Base-by-base conservation (phyloP, 2,797 vertebrate genomes). In the Hipposideros larvatus region DNA sequence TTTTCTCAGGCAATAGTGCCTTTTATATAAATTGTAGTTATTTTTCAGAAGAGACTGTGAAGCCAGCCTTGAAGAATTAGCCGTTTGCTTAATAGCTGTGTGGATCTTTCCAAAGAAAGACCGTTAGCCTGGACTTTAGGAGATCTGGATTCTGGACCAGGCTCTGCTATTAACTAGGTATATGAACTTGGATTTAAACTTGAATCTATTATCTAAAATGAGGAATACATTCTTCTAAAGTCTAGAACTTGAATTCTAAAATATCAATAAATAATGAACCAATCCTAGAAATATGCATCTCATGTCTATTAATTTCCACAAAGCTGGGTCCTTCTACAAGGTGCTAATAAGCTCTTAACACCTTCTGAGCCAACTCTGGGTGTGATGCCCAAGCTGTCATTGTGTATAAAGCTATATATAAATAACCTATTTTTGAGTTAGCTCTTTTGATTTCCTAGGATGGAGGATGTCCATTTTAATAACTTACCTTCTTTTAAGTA, bases 341-440 rank as follows among this genome's bases (percentile, higher is more conserved):
- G 73, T 93, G 68, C 71, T 96, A 95, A 84, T 88, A 75, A 91
- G 46, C 63, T 89, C 31, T 86, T 97, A 77, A 82, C 82, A 95
- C 85, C 43, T 61, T 96, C 68, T 41, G 22, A 87, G 43, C 51
- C 88, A 78, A 2, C 84, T 95, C 34, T 77, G 53, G 66, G 34
- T 78, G 26, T 95, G 85, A 83, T 19, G 46, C 82, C 73, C 41
- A 90, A 61, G 11, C 63, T 94, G 57, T 85, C 82, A 51, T 66
- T 68, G 46, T 85, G 31, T 78, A 71, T 78, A 65, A 86, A 82
- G 24, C 57, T 94, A 13, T 24, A 53, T 34, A 4, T 73, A 83
- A 80, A 70, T 77, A 86, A 95, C 65, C 82, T 92, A 14, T 84
- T 95, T 90, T 94, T 85, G 61, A 90, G n/a, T 61, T 78, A 78